Evolutionary conservation across 2,888 invertebrate genomes (phyloP), one percentile per base, ranked within the genome.

Genomic region (Mythimna lalbum): DNA sequence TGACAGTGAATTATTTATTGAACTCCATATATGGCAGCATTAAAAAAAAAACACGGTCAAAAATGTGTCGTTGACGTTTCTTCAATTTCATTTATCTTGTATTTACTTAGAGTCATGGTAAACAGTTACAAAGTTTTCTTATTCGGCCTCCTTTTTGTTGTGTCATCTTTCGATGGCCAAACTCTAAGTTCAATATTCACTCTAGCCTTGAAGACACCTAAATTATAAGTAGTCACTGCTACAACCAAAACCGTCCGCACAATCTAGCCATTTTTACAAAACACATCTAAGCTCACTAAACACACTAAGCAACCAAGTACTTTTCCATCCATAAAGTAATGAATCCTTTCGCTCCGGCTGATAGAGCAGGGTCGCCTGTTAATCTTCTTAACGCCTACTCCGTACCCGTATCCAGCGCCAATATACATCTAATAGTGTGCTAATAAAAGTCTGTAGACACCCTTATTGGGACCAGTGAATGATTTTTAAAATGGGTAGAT

Each of bases 331-430:
- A 68, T 73, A 72, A 68, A 83, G 69, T 73, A 85, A 83, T 73
- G 73, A 68, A 80, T 78, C 60, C 69, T 47, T 47, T 55, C 59
- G 52, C 50, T 63, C 39, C 63, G 27, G 67, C 76, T 61, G 81
- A 77, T 76, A 69, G 83, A 73, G 74, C 68, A 59, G 71, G 83
- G 83, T 81, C 73, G 67, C 78, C 61, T 75, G 83, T 83, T 83
- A 85, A 85, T 83, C 85, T 83, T 83, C 73, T 63, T 85, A 83
- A 85, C 81, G 83, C 73, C 55, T 21, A 63, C 79, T 12, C 14
- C 5, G 23, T 21, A 52, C 57, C 60, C 83, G 71, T 70, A 85
- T 84, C 74, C 69, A 63, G 66, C 60, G 52, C 66, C 76, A 76
- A 72, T 83, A 85, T 78, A 77, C 75, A 63, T 83, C 59, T 76